Evolutionary conservation across 2,888 invertebrate genomes (phyloP), one percentile per base, ranked within the genome.

Genomic region (Orthosia gothica): DNA sequence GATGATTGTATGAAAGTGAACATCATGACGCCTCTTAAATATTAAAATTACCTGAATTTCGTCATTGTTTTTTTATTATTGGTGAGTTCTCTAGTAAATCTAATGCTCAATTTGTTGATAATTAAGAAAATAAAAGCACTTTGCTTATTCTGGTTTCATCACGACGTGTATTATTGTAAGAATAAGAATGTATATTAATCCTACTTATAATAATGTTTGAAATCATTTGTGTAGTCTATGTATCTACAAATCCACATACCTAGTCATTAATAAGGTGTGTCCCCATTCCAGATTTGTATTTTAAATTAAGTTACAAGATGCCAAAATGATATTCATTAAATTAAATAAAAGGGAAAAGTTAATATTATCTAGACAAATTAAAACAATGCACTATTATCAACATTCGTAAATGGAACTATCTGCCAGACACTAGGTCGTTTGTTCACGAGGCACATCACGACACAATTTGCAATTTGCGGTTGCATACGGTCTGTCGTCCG

Each of bases 31-130:
- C 47, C n/a, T 52, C 13, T 16, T 20, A 47, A 45, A 63, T 2
- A 4, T 18, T 57, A n/a, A 50, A 50, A 50, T 12, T 12, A 11
- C 13, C 15, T 32, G 20, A 73, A 32, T 52, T 49, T 4, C 1
- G 32, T 9, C 40, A 7, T 40, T 40, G 11, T 32, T 9, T 32
- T 32, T 59, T 20, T 61, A 0, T 15, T 13, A 1, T 55, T 54
- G n/a, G 23, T 4, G 1, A 20, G 40, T 40, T 64, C 23, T 76
- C 11, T 23, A 15, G 9, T 47, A 32, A 74, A 20, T 45, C 0
- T 5, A 23, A 82, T 83, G 83, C 77, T 82, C 83, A 82, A 74
- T 54, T 47, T 57, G 23, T 64, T 54, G 15, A 40, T 63, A 63
- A 47, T 64, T 55, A 61, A 13, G 9, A 32, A 82, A 65, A 11